Base-by-base conservation (phyloP, 1,140 invertebrate species). In the Lasaia peninsularis region DNA sequence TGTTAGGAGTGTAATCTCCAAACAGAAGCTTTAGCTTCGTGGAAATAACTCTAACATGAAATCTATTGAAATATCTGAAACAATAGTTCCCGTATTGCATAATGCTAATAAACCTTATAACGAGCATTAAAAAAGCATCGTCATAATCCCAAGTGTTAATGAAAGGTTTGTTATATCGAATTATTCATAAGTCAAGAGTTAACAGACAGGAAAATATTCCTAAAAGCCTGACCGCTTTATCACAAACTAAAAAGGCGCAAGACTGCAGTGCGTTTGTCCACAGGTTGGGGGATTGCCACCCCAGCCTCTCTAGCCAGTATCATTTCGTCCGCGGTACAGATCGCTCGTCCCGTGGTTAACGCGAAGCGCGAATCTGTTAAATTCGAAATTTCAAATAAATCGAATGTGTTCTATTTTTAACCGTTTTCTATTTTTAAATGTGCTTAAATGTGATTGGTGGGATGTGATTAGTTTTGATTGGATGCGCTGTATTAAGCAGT, bases 261-360 rank as follows among this genome's bases (percentile, higher is more conserved):
- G 69, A 78, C 78, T 83, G 80, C 80, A 83, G 76, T 83, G 73
- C 80, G 80, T 75, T 73, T 58, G 71, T 71, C 80, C 54, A 81
- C 80, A 81, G 78, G 78, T 81, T 75, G 80, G 77, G 80, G 75
- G 65, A 20, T 24, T 20, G 55, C 44, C 52, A 56, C 51, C n/a
- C 51, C 58, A 56, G 51, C 32, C 48, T 8, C 16, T 58, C 56
- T 58, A 62, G 63, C 65, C 35, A 84, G 80, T 84, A 61, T 33
- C 73, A 53, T 44, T 31, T 24, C 52, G 60, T 35, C 70, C 53
- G 68, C 65, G 60, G 58, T 24, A 52, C 52, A 14, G 59, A 12
- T 32, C 60, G 69, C 63, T 57, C 67, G 73, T 21, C 58, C 52
- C 24, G 57, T 34, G 44, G 54, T 56, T 44, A 14, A 12, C 52